phyloP scores from a whole-genome alignment of 2,113 vertebrate genomes.

The Cyanocitta stelleri region DNA sequence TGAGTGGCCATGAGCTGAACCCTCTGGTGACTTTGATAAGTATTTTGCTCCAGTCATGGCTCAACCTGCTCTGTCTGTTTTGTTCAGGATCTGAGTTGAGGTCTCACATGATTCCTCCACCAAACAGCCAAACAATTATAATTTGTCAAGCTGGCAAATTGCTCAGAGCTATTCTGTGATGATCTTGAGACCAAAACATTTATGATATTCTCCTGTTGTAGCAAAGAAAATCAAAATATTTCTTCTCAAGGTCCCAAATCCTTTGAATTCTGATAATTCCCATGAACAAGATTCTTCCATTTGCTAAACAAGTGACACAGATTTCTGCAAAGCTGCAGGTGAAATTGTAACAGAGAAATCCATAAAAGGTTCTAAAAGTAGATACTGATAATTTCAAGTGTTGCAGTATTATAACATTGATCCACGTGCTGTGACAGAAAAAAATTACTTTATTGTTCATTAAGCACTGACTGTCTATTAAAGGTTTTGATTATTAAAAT shows the following conservation, averaged over 20 bases:
- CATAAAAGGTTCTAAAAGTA: not conserved
- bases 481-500: not conserved
- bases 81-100: not conserved
- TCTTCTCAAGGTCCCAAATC: not conserved
- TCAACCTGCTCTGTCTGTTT: not conserved
- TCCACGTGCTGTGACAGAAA: not conserved
- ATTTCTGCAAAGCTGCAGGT: not conserved
- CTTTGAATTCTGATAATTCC: rapidly evolving
- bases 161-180: not conserved
- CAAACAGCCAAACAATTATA: not conserved
- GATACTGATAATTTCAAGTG: not conserved
- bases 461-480: not conserved
- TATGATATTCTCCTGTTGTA: not conserved
- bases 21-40: not conserved
- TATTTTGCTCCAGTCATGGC: not conserved
- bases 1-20: not conserved
- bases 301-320: not conserved
- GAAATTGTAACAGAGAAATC: not conserved
- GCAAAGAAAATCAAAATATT: not conserved
- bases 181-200: not conserved
- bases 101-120: not conserved
- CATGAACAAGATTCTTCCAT: not conserved
- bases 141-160: not conserved
- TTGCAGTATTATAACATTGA: not conserved
- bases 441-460: not conserved